These are phyloP conservation scores for Accipiter virgatus DNA, from an alignment of 2,113 vertebrate species.

Conservation along the genomic window DNA sequence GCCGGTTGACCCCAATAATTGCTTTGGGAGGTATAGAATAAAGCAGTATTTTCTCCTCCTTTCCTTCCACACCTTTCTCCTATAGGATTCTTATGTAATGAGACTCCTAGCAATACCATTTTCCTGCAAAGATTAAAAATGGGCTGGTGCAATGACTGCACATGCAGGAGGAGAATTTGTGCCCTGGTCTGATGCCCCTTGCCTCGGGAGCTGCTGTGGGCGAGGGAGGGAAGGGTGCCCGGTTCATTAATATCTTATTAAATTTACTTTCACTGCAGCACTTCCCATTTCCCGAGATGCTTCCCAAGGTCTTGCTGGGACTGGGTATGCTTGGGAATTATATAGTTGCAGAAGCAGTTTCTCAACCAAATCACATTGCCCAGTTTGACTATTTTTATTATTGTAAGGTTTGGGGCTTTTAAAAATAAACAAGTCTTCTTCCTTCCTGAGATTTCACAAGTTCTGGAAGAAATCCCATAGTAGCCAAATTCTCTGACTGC, in stretches of 20 bases:
- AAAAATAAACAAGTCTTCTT: not conserved
- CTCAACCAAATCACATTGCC: not conserved
- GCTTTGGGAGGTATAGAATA: not conserved
- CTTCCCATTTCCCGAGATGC: not conserved
- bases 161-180: not conserved
- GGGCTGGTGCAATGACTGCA: not conserved
- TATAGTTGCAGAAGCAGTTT: not conserved
- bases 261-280: not conserved
- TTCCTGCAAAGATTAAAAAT: not conserved
- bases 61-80: not conserved
- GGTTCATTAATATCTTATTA: not conserved
- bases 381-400: not conserved
- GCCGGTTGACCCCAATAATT: not conserved
- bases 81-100: accelerated
- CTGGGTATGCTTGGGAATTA: not conserved
- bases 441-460: not conserved
- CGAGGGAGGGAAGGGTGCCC: not conserved
- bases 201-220: accelerated
- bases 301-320: not conserved
- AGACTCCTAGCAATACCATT: not conserved
- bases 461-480: not conserved
- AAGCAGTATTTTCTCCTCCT: not conserved
- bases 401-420: not conserved
- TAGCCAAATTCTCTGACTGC: accelerated
- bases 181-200: accelerated